Base-by-base conservation (phyloP, 2,888 invertebrate species). In the Ochropacha duplaris region DNA sequence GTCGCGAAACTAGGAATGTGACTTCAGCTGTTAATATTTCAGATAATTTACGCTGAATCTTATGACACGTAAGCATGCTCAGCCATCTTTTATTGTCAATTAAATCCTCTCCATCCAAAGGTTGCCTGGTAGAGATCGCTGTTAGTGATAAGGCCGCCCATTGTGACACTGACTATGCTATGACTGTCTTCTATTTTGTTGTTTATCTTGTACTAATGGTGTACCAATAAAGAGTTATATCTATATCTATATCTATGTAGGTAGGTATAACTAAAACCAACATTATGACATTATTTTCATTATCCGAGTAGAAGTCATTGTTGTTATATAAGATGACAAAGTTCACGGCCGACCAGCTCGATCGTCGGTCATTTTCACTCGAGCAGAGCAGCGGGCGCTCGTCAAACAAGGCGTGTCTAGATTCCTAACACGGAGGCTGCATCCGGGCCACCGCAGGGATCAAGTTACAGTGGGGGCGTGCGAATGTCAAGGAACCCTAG, bases 401-500 rank as follows among this genome's bases (percentile, higher is more conserved):
- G 76, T 69, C 78, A 79, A 83, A 82, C 84, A 78, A 86, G 87
- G 88, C 84, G 88, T 79, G 86, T 85, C 87, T 85, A 88, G 86
- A 88, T 88, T 88, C 84, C 85, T 86, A 86, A 81, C 80, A 77
- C 83, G 83, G 86, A 88, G 90, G 86, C 90, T 88, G 90, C 89
- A 91, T 91, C 91, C 92, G 91, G 92, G 88, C 90, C 87, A 83
- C 79, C 75, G 81, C 81, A 84, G 87, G 87, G 87, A 85, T 83
- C 87, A 73, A 77, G 83, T 83, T 83, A 81, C 85, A 69, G 74
- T 79, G 80, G 84, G 83, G 86, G 84, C 87, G 87, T 76, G 84
- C 91, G 90, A 91, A 91, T 90, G 92, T 90, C 92, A 90, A 91
- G 90, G 90, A 91, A 90, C 90, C 86, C 88, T 85, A 74, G 78